phyloP scores from a whole-genome alignment of 1,140 invertebrate species.

The Tetramorium parvispinum region DNA sequence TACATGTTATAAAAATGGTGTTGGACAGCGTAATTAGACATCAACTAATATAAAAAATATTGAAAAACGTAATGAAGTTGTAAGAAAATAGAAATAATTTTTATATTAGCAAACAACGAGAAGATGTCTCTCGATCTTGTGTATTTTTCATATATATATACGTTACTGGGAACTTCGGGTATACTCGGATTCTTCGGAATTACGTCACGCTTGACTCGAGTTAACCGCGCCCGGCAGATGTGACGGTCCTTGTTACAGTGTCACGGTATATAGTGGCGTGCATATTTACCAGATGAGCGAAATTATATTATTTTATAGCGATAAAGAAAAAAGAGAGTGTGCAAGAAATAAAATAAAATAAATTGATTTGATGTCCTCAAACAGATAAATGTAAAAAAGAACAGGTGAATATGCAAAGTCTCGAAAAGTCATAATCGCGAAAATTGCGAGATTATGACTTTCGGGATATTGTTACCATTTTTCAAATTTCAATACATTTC shows the following conservation, averaged over 20 bases:
- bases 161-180: slow-evolving; percentile 55
- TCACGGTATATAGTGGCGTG: background rate
- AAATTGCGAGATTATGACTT: too few species aligned
- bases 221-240: slow-evolving; percentile 64
- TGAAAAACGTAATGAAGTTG: background rate
- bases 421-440: too few species aligned
- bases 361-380: background rate
- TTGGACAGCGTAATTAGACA: background rate
- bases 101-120: background rate
- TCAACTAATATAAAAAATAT: background rate
- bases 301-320: slow-evolving; percentile 30
- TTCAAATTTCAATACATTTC: too few species aligned
- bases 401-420: background rate
- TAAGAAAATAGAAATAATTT: background rate
- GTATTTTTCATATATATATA: background rate
- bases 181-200: slow-evolving; percentile 25
- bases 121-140: background rate
- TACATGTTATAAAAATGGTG: too few species aligned
- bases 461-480: too few species aligned
- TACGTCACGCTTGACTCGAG: slow-evolving; percentile 44
- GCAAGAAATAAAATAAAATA: background rate
- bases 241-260: background rate
- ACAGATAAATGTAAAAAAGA: background rate
- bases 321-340: background rate
- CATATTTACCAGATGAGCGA: background rate